These are phyloP conservation scores for Gambusia holbrooki DNA, from an alignment of 2,113 vertebrate genomes.

Conservation along the genomic window DNA sequence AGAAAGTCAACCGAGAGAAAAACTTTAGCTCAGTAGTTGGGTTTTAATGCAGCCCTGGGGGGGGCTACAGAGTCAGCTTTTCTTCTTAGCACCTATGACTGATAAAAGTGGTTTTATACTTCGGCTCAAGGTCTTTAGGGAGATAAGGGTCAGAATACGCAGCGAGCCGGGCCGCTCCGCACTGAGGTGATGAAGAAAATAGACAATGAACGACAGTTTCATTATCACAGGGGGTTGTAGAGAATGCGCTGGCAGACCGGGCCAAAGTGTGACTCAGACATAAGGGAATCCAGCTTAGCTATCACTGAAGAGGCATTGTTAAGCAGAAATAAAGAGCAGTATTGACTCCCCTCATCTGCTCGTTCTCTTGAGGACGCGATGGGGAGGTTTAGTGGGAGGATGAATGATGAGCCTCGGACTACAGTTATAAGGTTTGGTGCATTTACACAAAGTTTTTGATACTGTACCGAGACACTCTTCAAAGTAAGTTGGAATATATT, in stretches of 20 bases:
- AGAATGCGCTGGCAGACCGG: slow-evolving; percentile 30
- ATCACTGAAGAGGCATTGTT: slow-evolving; percentile 73
- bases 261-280: slow-evolving; percentile 68
- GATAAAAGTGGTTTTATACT: slow-evolving; percentile 48
- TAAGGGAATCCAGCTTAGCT: slow-evolving; percentile 61
- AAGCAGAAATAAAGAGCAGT: slow-evolving; percentile 64
- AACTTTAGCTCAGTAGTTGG: slow-evolving; percentile 30
- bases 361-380: slow-evolving; percentile 39
- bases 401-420: slow-evolving; percentile 38
- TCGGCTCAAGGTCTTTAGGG: slow-evolving; percentile 16
- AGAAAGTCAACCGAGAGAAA: slow-evolving; percentile 35
- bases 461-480: not conserved
- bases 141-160: slow-evolving; percentile 45
- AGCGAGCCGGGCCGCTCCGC: slow-evolving; percentile 35
- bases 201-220: slow-evolving; percentile 36
- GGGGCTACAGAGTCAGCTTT: slow-evolving; percentile 36
- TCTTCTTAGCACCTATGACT: slow-evolving; percentile 20
- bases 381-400: slow-evolving; percentile 52
- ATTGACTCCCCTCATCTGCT: slow-evolving; percentile 66
- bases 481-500: not conserved
- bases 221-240: slow-evolving; percentile 42
- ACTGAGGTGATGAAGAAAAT: slow-evolving; percentile 45
- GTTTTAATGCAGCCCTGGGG: slow-evolving; percentile 1
- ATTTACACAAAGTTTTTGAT: slow-evolving; percentile 11
- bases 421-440: slow-evolving; percentile 13